A percentile compares a stretch with the other conserved stretches of the same genome.
Conservation (phyloP, 2,797 vertebrate genomes). For the Emydoidea blandingii region DNA sequence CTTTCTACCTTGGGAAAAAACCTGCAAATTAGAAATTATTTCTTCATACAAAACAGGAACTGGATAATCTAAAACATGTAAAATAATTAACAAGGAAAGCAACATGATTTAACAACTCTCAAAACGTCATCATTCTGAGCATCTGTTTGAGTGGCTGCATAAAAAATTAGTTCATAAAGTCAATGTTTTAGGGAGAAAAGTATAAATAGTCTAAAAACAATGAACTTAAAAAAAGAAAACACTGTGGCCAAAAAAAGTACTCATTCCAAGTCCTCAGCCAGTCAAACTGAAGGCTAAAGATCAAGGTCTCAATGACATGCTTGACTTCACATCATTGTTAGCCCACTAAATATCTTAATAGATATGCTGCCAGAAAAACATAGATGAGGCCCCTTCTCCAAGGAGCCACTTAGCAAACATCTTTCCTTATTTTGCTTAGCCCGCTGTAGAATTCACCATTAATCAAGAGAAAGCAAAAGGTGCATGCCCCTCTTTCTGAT, state of each 20-base stretch:
- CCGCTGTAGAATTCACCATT: neutral
- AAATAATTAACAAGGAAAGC: neutral
- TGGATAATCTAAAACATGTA: neutral
- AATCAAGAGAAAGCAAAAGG: neutral
- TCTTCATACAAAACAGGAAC: slow-evolving; percentile 5
- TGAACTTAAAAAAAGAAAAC: neutral
- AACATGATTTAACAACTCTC: neutral
- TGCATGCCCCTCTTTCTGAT: neutral
- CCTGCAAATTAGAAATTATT: slow-evolving; percentile 2
- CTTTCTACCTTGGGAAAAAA: neutral
- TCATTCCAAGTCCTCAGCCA: neutral
- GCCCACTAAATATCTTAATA: neutral
- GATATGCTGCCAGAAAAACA: neutral
- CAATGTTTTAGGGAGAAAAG: neutral
- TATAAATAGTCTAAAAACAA: neutral
- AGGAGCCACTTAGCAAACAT: neutral
- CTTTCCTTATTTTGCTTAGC: neutral
- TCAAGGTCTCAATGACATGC: neutral
- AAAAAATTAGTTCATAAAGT: neutral
- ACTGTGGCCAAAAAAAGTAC: neutral
- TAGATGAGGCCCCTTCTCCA: neutral
- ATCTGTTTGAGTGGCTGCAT: neutral
- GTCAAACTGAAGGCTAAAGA: slow-evolving; percentile 7
- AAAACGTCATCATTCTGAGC: neutral
- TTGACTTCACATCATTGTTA: neutral